Evolutionary conservation across 1,140 invertebrate species (phyloP).

Genomic region (Drosophila parvula): DNA sequence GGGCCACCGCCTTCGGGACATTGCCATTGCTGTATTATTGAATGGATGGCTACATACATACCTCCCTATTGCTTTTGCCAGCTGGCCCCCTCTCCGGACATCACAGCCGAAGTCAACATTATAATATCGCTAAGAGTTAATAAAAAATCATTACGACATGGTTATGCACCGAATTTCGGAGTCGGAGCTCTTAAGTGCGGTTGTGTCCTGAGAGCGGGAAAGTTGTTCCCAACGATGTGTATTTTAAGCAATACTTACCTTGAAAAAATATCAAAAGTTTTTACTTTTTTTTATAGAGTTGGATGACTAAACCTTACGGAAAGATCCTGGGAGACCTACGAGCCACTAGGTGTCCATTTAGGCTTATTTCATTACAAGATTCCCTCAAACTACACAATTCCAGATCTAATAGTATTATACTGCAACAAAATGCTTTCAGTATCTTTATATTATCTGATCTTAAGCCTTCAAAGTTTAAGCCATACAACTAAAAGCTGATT

Average conservation of each 20-base stretch:
- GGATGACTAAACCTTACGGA: too few species aligned
- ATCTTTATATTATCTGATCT: not conserved
- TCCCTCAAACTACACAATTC: too few species aligned
- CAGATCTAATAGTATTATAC: not conserved
- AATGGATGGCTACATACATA: not conserved
- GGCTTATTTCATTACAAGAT: too few species aligned
- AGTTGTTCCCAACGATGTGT: too few species aligned
- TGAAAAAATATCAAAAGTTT: too few species aligned
- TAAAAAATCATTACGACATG: not conserved
- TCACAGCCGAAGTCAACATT: not conserved
- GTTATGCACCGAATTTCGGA: not conserved
- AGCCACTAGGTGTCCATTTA: too few species aligned
- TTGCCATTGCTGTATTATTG: slow-evolving; percentile 21
- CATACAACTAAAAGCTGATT: not conserved
- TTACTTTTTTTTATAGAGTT: too few species aligned
- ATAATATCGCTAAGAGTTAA: not conserved
- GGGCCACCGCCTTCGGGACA: slow-evolving; percentile 24
- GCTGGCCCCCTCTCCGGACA: not conserved
- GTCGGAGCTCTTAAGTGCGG: not conserved
- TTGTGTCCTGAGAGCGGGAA: too few species aligned
- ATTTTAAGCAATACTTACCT: too few species aligned
- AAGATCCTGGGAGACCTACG: too few species aligned
- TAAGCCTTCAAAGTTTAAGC: not conserved
- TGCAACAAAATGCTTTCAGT: too few species aligned
- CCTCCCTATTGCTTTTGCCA: slow-evolving; percentile 16